These are phyloP conservation scores for Elysia crispata DNA, from an alignment of 2,888 invertebrate species.

Conservation along the genomic window DNA sequence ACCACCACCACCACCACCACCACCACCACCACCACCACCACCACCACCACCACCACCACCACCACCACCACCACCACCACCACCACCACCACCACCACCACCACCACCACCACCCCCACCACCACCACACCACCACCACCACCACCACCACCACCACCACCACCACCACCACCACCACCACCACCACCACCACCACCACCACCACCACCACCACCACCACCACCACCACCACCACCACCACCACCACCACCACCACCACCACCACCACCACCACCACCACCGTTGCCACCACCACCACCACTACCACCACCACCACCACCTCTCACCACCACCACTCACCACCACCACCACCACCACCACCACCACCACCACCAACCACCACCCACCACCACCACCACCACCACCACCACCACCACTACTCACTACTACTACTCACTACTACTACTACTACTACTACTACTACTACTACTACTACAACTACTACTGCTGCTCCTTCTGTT, in stretches of 20 bases:
- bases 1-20: not conserved
- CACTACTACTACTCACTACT: too few species aligned
- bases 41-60: constrained; percentile 21
- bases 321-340: too few species aligned
- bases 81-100: constrained; percentile 30
- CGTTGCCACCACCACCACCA: constrained; percentile 1
- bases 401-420: too few species aligned
- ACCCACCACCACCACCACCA: too few species aligned
- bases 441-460: too few species aligned
- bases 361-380: too few species aligned
- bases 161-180: constrained; percentile 12
- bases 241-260: constrained; percentile 6
- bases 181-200: constrained; percentile 20
- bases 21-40: constrained; percentile 21
- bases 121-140: too few species aligned
- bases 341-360: not conserved
- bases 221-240: constrained; percentile 17
- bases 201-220: constrained; percentile 25
- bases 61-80: not conserved
- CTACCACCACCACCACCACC: constrained; percentile 1
- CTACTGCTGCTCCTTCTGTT: not conserved
- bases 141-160: not conserved
- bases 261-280: not conserved
- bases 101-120: too few species aligned
- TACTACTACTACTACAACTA: too few species aligned